Base-by-base conservation (phyloP, 2,113 vertebrate species). In the Megaceryle torquata region DNA sequence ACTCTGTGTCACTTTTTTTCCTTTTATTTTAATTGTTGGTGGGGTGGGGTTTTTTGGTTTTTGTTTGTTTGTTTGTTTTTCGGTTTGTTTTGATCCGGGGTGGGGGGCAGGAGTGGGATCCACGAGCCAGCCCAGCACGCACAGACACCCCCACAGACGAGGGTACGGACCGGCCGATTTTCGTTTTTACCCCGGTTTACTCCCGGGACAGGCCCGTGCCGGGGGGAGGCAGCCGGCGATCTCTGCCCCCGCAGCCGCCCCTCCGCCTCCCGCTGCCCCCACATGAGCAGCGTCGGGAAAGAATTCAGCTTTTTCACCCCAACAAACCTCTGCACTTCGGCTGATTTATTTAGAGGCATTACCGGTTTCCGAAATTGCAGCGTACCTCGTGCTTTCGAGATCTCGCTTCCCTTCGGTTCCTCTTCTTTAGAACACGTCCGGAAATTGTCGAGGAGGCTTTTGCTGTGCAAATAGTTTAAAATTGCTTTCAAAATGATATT, bases 391-490 rank as follows among this genome's bases (percentile, higher is more conserved):
- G 46, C 12, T 75, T 88, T 46, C 12, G 3, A 59, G 43, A 25
- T 35, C 5, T 14, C n/a, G 5, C 21, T 78, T 41, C 35, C 21
- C 50, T 24, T 15, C 70, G 1, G 60, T 6, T 48, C 61, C 1
- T 35, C 83, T 50, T 19, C 64, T 61, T 8, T 7, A 1, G 1
- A 26, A 41, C 37, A 2, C 0, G 15, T 0, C 20, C 1, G 21
- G 51, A 53, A 71, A 71, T 10, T 50, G 22, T 8, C 25, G 15
- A 51, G 69, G 39, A 8, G 35, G 10, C 0, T 90, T 26, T 84
- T 69, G 69, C 44, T 29, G 5, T 41, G 33, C n/a, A 48, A 65
- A 76, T 3, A 6, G 5, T 5, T 69, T 9, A 31, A 89, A 89
- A 44, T 4, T 22, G 6, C 53, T 88, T 75, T 37, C 50, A 25